A percentile compares a stretch with the other conserved stretches of the same genome.
phyloP scores from a whole-genome alignment of 2,797 vertebrate species.

The Sebastes melanostomus region DNA sequence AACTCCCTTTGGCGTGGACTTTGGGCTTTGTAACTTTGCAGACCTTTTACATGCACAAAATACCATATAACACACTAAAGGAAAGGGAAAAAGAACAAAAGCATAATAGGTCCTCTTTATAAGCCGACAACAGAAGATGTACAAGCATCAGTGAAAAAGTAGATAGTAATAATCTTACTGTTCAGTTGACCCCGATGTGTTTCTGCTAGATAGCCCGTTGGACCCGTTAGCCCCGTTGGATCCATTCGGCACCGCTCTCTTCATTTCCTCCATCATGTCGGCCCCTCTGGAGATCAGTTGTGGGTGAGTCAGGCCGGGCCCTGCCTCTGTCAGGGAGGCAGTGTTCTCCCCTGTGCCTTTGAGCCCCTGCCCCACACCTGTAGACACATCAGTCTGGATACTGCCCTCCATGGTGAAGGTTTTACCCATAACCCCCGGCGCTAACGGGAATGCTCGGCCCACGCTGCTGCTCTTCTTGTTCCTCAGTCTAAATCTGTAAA shows the following conservation, averaged over 20 bases:
- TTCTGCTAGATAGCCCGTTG: constrained; percentile 77
- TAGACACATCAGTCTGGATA: constrained; percentile 58
- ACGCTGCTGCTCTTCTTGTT: constrained; percentile 93
- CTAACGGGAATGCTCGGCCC: constrained; percentile 86
- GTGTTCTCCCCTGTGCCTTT: constrained; percentile 81
- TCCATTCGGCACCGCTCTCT: constrained; percentile 84
- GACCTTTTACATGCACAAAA: too few relatives aligned
- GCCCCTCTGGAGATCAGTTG: constrained; percentile 89
- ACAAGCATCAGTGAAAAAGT: not conserved
- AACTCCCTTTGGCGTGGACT: too few relatives aligned
- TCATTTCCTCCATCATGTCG: constrained; percentile 86
- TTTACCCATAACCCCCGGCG: constrained; percentile 83
- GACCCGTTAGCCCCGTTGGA: constrained; percentile 78
- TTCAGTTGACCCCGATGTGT: constrained; percentile 61
- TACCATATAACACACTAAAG: too few relatives aligned
- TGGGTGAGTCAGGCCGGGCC: constrained; percentile 80
- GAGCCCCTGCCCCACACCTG: constrained; percentile 73
- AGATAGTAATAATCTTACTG: constrained; percentile 64
- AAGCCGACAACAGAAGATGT: not conserved
- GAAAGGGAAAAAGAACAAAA: too few relatives aligned
- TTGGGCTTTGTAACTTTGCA: too few relatives aligned
- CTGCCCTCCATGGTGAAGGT: constrained; percentile 82
- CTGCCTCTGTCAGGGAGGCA: constrained; percentile 71
- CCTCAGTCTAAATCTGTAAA: constrained; percentile 89
- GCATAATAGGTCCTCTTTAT: not conserved